Evolutionary conservation across 1,140 invertebrate species (phyloP).

Genomic region (Dendroctonus valens): DNA sequence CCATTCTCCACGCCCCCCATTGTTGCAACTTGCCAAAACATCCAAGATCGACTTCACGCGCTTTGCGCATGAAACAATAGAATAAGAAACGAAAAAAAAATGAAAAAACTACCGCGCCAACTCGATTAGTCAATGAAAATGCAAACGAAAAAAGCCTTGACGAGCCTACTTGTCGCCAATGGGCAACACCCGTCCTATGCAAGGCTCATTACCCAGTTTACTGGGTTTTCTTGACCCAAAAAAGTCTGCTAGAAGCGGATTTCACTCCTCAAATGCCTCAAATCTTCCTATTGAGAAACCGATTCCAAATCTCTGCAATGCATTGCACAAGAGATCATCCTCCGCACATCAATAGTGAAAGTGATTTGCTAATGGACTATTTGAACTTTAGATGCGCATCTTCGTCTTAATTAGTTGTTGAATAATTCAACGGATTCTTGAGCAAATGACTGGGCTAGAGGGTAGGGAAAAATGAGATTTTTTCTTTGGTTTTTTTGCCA

Average conservation of each 20-base stretch:
- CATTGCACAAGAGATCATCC: background rate
- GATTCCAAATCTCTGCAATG: no score
- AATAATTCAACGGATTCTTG: no score
- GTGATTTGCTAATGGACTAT: constrained; percentile 23
- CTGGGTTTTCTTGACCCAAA: constrained; percentile 9
- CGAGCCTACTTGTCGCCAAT: constrained; percentile 7
- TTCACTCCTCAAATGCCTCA: no score
- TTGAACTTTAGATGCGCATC: constrained; percentile 24
- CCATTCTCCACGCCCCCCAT: constrained; percentile 4
- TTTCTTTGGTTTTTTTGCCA: no score
- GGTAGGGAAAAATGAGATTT: no score
- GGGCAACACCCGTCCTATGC: background rate
- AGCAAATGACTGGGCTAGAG: no score
- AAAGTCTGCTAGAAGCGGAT: background rate
- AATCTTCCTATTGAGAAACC: no score
- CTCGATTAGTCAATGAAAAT: no score
- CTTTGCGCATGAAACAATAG: no score
- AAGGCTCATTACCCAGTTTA: background rate
- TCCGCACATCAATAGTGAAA: constrained; percentile 19
- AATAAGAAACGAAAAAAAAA: no score
- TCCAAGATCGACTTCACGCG: no score
- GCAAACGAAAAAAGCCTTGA: background rate
- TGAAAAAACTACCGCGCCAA: no score
- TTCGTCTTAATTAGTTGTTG: constrained; percentile 15
- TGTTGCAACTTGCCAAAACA: background rate